A percentile compares a stretch with the other conserved stretches of the same genome.
Evolutionary conservation across 2,888 invertebrate genomes (phyloP).

Genomic region (Agelastica alni): DNA sequence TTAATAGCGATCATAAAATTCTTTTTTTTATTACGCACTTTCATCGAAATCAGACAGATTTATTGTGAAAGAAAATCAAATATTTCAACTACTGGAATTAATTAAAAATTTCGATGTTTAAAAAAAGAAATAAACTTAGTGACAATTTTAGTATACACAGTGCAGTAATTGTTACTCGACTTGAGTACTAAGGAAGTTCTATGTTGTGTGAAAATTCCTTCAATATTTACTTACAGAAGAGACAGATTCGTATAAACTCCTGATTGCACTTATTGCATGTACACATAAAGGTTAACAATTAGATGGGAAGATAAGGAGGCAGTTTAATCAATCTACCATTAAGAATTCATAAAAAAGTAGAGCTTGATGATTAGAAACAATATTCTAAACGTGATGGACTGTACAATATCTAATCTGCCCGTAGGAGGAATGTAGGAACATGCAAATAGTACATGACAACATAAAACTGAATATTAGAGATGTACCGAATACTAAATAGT

Average conservation of each 20-base stretch:
- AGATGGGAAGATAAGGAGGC: conserved; percentile 47
- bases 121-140: no score
- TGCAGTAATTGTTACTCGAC: no score
- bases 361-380: conserved; percentile 40
- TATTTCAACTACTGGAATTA: no score
- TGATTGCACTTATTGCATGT: conserved; percentile 47
- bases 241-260: conserved; percentile 33
- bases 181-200: no score
- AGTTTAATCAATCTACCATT: conserved; percentile 38
- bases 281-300: conserved; percentile 46
- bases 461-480: conserved; percentile 11
- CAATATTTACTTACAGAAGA: conserved; percentile 32
- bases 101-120: no score
- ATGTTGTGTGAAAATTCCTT: no score
- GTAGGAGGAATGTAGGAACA: conserved; percentile 52
- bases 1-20: no score
- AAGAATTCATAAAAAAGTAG: conserved; percentile 48
- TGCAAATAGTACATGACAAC: conserved; percentile 40
- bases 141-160: no score
- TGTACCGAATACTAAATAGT: background rate
- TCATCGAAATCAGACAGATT: no score
- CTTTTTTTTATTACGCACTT: no score
- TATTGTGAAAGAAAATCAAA: no score
- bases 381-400: conserved; percentile 28
- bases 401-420: conserved; percentile 46